These are phyloP conservation scores for Mactromeris polynyma DNA, from an alignment of 2,888 invertebrate species.

Conservation along the genomic window DNA sequence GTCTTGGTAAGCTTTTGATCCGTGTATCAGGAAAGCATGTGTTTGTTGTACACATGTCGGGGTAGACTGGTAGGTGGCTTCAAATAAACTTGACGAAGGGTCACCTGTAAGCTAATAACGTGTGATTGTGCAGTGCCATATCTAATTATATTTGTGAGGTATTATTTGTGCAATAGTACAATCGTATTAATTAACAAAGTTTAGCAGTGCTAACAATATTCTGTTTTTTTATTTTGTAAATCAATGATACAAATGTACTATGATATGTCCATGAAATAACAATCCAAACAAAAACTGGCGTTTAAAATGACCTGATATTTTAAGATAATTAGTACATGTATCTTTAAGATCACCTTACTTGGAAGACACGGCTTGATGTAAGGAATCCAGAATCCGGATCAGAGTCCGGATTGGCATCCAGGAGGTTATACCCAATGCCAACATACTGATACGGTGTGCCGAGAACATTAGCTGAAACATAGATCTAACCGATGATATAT, in stretches of 20 bases:
- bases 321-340: too few relatives aligned
- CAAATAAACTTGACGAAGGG: neutral
- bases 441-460: conserved; percentile 48
- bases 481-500: too few relatives aligned
- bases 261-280: too few relatives aligned
- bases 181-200: too few relatives aligned
- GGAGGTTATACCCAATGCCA: conserved; percentile 40
- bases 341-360: neutral
- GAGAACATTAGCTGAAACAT: conserved; percentile 34
- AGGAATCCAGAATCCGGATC: conserved; percentile 1
- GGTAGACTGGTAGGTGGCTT: neutral
- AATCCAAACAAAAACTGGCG: too few relatives aligned
- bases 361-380: conserved; percentile 26
- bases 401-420: conserved; percentile 21
- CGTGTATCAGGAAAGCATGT: neutral
- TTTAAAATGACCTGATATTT: too few relatives aligned
- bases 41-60: neutral
- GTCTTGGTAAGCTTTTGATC: conserved; percentile 12
- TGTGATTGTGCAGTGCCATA: too few relatives aligned
- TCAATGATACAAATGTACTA: too few relatives aligned
- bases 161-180: too few relatives aligned
- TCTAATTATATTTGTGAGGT: too few relatives aligned
- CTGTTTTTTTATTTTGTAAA: too few relatives aligned
- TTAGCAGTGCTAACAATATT: too few relatives aligned
- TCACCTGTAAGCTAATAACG: conserved; percentile 24